Evolutionary conservation across 2,888 invertebrate species (phyloP).

Genomic region (Pseudococcus jackbeardsleyi): DNA sequence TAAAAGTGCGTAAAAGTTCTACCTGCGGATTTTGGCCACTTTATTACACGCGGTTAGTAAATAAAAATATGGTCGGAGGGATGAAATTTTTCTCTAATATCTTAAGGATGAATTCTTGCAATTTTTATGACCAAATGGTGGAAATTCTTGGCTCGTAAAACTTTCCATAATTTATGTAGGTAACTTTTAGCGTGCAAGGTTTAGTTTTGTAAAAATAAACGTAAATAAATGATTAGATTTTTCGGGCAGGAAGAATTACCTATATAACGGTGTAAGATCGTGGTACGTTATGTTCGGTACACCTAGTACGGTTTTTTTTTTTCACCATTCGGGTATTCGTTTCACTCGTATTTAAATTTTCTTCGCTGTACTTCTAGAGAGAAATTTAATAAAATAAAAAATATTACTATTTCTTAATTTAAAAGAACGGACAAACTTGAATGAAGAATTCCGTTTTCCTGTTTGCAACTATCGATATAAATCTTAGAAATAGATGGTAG

Average conservation of each 20-base stretch:
- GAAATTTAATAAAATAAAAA: conserved; percentile 55
- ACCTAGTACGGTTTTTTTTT: not conserved
- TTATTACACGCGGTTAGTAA: conserved; percentile 52
- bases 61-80: conserved; percentile 36
- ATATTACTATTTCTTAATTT: conserved; percentile 55
- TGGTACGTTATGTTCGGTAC: not conserved
- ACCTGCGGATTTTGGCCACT: conserved; percentile 8
- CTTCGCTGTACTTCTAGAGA: not conserved
- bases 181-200: conserved; percentile 35
- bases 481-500: conserved; percentile 62
- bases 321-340: not conserved
- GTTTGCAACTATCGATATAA: conserved; percentile 62
- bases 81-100: conserved; percentile 44
- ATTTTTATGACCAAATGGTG: conserved; percentile 50
- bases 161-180: conserved; percentile 37
- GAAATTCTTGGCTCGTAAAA: conserved; percentile 52
- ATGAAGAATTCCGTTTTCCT: conserved; percentile 53
- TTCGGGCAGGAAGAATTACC: conserved; percentile 5
- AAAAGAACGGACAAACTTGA: conserved; percentile 10
- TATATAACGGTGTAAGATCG: not conserved
- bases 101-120: conserved; percentile 34
- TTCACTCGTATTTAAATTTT: conserved; percentile 40
- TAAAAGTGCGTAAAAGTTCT: conserved; percentile 37
- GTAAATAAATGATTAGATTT: conserved; percentile 45
- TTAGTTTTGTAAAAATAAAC: conserved; percentile 33